Base-by-base conservation (phyloP, 1,140 invertebrate genomes). In the Drosophila orena region DNA sequence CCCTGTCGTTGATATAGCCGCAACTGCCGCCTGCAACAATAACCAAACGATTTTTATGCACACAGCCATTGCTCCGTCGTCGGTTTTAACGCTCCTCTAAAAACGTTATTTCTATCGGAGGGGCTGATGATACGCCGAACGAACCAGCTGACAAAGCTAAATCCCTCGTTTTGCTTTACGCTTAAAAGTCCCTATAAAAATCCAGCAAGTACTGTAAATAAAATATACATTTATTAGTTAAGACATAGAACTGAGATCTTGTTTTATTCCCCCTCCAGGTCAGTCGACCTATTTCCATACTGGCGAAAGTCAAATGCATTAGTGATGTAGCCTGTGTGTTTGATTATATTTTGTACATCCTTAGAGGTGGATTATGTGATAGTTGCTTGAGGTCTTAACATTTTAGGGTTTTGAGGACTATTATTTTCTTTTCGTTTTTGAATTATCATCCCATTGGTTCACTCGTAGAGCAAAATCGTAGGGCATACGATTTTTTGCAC, bases 21-120 rank as follows among this genome's bases (percentile, higher is more conserved):
- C 69, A 68, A 68, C 69, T 65, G 72, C 62, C 78, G 73, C 83
- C 61, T 88, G 85, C 84, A 90, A 90, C 84, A 84, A 90, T 89
- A 89, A 89, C 84, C 84, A 83, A 68, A 61, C 84, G 35, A 90
- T 89, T 89, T 89, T 89, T 89, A 89, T 89, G 84, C 84, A 78
- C 71, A 62, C 72, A 57, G 72, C 44, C 72, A 66, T 53, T 65
- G 53, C 35, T 47, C 50, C 60, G 52, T 55, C 69, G 52, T 47
- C 61, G 50, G 66, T 69, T 70, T 70, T 70, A 70, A 70, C 42
- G 64, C 66, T 49, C 43, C 64, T 70, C 50, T 47, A 47, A 70
- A 57, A 56, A 27, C 34, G 22, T n/a, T 40, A 34, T 30, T 56
- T 37, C 14, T 30, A 20, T 20, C 15, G 4, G 17, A 30, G 14